Base-by-base conservation (phyloP, 2,113 vertebrate species). In the Elgaria multicarinata region DNA sequence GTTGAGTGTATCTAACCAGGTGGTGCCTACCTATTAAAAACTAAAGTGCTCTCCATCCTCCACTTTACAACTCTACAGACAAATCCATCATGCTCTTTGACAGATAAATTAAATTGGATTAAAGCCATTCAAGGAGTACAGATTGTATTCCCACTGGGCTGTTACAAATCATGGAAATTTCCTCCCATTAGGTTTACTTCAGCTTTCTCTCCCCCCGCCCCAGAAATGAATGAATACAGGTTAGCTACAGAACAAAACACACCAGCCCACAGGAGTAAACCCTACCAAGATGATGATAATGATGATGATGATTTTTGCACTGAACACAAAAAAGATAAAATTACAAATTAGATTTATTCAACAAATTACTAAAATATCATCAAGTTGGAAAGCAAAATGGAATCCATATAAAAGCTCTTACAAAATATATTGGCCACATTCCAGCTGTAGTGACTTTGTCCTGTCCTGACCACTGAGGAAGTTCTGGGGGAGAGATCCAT, bases 61-160 rank as follows among this genome's bases (percentile, higher is more conserved):
- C 58, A 85, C 74, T 89, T 89, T 89, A 89, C 72, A 89, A 53
- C 58, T 89, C 81, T 84, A 67, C 88, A 89, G 82, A 69, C 74
- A 78, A 89, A 85, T 89, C 88, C 62, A 89, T 85, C 88, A 89
- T 77, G 72, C n/a, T 69, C 81, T 89, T 66, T 89, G 88, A 78
- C 82, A 89, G 74, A 89, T 76, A 77, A 89, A 89, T 89, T 89
- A 77, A 89, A 85, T 89, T 89, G 82, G 88, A 85, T 89, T 89
- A 78, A 78, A 89, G 82, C 82, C 74, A 85, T 85, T 84, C 74
- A 78, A 85, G 88, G 46, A 85, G 82, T 85, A 50, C 82, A 85
- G 74, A 85, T 85, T 89, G 74, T 89, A 89, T 85, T 89, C 88
- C 88, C 74, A 85, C 44, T 89, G 74, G 82, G 72, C 88, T 85